Evolutionary conservation across 2,113 vertebrate genomes (phyloP).

Genomic region (Brachirus orientalis): DNA sequence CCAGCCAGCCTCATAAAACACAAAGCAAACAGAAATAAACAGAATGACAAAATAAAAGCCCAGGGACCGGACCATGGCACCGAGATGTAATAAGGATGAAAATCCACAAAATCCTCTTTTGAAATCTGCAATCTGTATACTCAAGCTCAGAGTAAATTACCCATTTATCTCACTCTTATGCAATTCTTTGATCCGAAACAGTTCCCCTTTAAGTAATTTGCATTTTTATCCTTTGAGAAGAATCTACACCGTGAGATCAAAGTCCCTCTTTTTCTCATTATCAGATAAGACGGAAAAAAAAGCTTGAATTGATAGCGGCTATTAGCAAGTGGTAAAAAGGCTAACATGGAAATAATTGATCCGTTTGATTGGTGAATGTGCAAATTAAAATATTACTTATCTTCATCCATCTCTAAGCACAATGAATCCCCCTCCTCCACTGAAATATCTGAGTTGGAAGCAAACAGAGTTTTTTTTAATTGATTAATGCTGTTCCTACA

Average conservation of each 20-base stretch:
- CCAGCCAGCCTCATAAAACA: no score
- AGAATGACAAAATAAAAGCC: no score
- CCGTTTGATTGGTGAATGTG: constrained; percentile 41
- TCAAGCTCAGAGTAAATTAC: constrained; percentile 12
- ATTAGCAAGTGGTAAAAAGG: constrained; percentile 39
- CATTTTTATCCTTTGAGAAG: constrained; percentile 45
- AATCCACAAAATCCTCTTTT: constrained; percentile 27
- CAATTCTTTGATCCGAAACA: constrained; percentile 10
- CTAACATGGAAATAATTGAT: constrained; percentile 43
- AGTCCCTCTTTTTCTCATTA: constrained; percentile 59
- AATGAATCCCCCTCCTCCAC: constrained; percentile 4
- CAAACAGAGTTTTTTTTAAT: constrained; percentile 45
- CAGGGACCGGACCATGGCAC: no score
- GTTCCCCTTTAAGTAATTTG: constrained; percentile 47
- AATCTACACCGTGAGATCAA: constrained; percentile 49
- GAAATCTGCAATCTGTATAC: background rate
- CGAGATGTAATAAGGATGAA: constrained; percentile 11
- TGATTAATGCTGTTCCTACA: constrained; percentile 54
- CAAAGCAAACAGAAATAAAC: no score
- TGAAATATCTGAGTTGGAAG: constrained; percentile 31
- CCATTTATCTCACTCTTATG: constrained; percentile 12
- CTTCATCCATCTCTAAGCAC: background rate
- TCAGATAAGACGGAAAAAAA: constrained; percentile 40
- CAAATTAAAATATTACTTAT: constrained; percentile 1
- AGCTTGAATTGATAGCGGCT: constrained; percentile 28